Base-by-base conservation (phyloP, 2,888 invertebrate genomes). In the Drepana falcataria region DNA sequence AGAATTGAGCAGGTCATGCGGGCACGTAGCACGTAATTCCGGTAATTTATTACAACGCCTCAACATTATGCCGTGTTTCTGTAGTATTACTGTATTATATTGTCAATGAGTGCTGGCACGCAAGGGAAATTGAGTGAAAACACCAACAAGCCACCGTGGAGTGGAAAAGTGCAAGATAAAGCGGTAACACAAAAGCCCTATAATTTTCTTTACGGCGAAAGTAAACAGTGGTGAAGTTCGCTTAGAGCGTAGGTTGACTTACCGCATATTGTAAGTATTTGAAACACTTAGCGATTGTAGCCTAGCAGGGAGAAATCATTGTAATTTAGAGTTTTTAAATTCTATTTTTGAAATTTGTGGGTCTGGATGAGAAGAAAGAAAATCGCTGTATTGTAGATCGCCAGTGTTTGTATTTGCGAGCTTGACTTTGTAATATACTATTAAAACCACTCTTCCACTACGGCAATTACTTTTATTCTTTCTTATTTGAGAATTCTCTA, bases 71-170 rank as follows among this genome's bases (percentile, higher is more conserved):
- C 44, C 69, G 69, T 68, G 67, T 64, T 67, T 62, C 55, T 35
- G 49, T 48, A 53, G 57, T 64, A 68, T 68, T 68, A 67, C 55
- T 48, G 48, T 47, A 35, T 55, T 57, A 53, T 57, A 48, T 52
- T 47, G 48, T 55, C 54, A 57, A 57, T 56, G 55, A 51, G 49
- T 55, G 49, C 33, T 33, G 48, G 55, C 69, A 70, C 71, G 69
- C 69, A 48, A 64, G 51, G 55, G 56, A 64, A 63, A 61, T 66
- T 37, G 53, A 66, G 66, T 65, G 61, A 66, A 68, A 67, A 70
- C 59, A 51, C 40, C 51, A 40, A 40, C 40, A 51, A 51, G 51
- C 35, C 51, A 41, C 40, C 34, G 51, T 51, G 33, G 51, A 51
- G 40, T 51, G 51, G 40, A 51, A 51, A 33, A 51, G 51, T 40